These are phyloP conservation scores for Eucera pruinosa DNA, from an alignment of 2,888 invertebrate species.

Conservation along the genomic window DNA sequence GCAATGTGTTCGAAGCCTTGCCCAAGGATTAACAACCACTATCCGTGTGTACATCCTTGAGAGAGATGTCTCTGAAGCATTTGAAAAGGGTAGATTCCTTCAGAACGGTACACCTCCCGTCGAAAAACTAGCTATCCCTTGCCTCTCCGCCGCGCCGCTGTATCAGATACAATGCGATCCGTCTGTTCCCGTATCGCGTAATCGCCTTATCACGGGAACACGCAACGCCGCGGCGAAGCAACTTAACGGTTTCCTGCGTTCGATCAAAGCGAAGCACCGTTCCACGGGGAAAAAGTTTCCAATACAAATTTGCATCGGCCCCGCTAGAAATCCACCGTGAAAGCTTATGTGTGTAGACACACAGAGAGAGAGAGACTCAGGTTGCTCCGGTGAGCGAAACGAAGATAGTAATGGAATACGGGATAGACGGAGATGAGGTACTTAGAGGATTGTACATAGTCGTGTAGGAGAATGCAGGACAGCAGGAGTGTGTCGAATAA, in stretches of 20 bases:
- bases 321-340: conserved; percentile 44
- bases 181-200: conserved; percentile 60
- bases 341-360: conserved; percentile 15
- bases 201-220: conserved; percentile 58
- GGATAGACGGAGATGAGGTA: background rate
- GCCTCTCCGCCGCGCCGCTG: background rate
- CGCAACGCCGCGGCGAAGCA: conserved; percentile 47
- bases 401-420: background rate
- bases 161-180: conserved; percentile 57
- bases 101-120: conserved; percentile 17
- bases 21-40: too few relatives aligned
- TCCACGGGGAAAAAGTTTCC: conserved; percentile 32
- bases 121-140: conserved; percentile 2
- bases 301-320: conserved; percentile 53
- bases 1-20: too few relatives aligned
- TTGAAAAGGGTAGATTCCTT: conserved; percentile 11
- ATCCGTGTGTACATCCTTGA: conserved; percentile 8
- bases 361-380: too few relatives aligned
- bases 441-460: background rate
- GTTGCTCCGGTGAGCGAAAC: background rate
- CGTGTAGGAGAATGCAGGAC: conserved; percentile 53
- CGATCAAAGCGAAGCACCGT: conserved; percentile 56
- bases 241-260: conserved; percentile 60
- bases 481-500: conserved; percentile 75
- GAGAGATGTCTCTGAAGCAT: conserved; percentile 38